Percentiles rank a stretch among this genome's conserved stretches.
These are phyloP conservation scores for Otocyon megalotis DNA, from an alignment of 2,113 vertebrate genomes.

Conservation along the genomic window DNA sequence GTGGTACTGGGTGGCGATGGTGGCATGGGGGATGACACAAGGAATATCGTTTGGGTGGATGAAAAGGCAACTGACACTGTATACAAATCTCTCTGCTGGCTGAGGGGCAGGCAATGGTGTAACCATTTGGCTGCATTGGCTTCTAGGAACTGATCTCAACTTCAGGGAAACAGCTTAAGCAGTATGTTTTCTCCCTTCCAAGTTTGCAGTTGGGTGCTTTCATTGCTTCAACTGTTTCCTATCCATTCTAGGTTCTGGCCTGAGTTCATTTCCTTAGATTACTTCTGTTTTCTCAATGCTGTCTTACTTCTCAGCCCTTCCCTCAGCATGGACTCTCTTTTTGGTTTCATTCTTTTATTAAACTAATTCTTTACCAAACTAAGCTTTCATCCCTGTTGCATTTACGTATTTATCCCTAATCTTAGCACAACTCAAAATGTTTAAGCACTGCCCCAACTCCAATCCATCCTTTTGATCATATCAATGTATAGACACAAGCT, in stretches of 20 bases:
- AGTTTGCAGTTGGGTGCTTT: neutral
- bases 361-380: slow-evolving; percentile 54
- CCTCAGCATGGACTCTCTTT: neutral
- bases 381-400: neutral
- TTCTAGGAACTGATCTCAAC: neutral
- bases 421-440: slow-evolving; percentile 50
- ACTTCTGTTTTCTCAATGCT: slow-evolving; percentile 34
- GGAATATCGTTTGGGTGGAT: neutral
- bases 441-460: neutral
- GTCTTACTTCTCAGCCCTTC: neutral
- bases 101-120: neutral
- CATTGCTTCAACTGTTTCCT: neutral
- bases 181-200: neutral
- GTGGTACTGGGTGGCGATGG: neutral
- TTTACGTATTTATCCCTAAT: slow-evolving; percentile 27
- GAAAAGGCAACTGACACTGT: neutral
- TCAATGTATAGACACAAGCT: neutral
- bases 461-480: neutral
- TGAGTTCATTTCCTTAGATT: neutral
- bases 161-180: neutral
- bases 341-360: slow-evolving; percentile 27
- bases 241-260: neutral
- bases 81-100: neutral
- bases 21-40: neutral
- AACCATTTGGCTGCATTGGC: neutral